Base-by-base conservation (phyloP, 2,888 invertebrate genomes). In the Ochropleura leucogaster region DNA sequence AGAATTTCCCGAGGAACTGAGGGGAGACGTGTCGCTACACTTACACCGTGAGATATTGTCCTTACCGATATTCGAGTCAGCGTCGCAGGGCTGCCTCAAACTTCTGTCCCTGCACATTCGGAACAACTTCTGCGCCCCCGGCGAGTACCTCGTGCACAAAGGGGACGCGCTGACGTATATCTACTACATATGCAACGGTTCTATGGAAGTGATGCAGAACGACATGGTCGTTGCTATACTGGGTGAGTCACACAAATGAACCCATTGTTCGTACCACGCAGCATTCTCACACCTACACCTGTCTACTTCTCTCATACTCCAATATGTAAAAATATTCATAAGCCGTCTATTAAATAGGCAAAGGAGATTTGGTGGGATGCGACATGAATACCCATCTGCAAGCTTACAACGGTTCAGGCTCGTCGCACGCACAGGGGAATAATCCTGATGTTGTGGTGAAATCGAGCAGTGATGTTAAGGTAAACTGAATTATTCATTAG, bases 171-270 rank as follows among this genome's bases (percentile, higher is more conserved):
- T 99, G 47, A 98, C 98, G 79, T 99, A 99, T 92, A 98, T 99
- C 89, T 99, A 99, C 95, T 99, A 99, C 94, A 98, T 99, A 85
- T 99, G 99, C 96, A 99, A 99, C 92, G 99, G 99, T 9, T 99
- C 99, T 47, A 99, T 99, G 99, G 99, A 99, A 95, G 99, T 99
- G 63, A 98, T 99, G 90, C 99, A 99, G 93, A 98, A 99, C 90
- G 98, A 98, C 83, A 99, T 99, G 99, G 99, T 99, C 70, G 99
- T 99, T 40, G 99, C 99, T 76, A 99, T 99, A 89, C 97, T 99
- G 85, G 99, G 99, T 99, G 95, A 97, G 97, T 94, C 55, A 68
- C 68, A 79, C 63, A 68, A 75, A 76, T 63, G 53, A 63, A 71
- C 14, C 47, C 42, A 72, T 81, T 83, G 81, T 84, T 75, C 64